phyloP scores from a whole-genome alignment of 2,113 vertebrate species.

The Chaetodon auriga region DNA sequence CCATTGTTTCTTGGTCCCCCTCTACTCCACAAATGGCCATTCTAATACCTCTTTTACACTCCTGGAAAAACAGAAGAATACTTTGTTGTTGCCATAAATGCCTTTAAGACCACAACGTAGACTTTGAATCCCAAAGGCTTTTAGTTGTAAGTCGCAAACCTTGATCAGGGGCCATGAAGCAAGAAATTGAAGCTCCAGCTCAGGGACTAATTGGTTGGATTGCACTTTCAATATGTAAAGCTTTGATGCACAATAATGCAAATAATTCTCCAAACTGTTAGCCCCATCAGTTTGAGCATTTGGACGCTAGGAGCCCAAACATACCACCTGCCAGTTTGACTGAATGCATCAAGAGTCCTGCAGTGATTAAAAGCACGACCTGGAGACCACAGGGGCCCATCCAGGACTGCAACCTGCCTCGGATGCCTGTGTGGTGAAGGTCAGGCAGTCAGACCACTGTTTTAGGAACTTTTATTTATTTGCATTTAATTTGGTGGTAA shows the following conservation, averaged over 20 bases:
- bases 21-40: not conserved
- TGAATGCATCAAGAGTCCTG: not conserved
- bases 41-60: not conserved
- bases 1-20: not conserved
- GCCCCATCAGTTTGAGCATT: not conserved
- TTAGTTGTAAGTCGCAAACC: not conserved
- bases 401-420: not conserved
- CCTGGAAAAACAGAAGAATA: conserved; percentile 1
- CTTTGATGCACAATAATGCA: not conserved
- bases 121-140: not conserved
- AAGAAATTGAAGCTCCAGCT: conserved; percentile 24
- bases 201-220: not conserved
- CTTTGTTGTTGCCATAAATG: not conserved
- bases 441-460: not conserved
- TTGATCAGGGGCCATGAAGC: not conserved
- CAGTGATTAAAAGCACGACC: not conserved
- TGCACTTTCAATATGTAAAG: not conserved
- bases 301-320: not conserved
- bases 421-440: not conserved
- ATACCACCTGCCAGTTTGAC: not conserved
- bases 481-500: not conserved
- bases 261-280: not conserved
- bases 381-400: not conserved
- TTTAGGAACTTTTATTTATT: not conserved
- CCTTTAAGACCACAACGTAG: not conserved